Evolutionary conservation across 1,140 invertebrate genomes (phyloP).

Genomic region (Drosophila nannoptera): DNA sequence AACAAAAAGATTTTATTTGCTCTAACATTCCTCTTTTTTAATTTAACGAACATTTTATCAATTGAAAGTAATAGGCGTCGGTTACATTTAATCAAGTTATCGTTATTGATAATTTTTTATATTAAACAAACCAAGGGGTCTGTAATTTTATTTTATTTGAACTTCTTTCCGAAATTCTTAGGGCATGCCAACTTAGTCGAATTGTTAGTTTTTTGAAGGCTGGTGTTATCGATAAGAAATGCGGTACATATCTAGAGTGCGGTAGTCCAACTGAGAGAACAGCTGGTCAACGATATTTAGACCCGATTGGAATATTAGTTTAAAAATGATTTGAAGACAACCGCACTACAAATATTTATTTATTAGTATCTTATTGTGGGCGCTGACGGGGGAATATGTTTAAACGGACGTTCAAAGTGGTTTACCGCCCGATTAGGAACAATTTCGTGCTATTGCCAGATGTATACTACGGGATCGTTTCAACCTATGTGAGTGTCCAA

Average conservation of each 20-base stretch:
- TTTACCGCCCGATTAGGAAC: slow-evolving; percentile 71
- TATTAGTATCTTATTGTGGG: slow-evolving; percentile 9
- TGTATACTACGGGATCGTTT: slow-evolving; percentile 74
- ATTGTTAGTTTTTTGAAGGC: background rate
- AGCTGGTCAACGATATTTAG: slow-evolving; percentile 25
- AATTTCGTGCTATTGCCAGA: slow-evolving; percentile 73
- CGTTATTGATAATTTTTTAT: too few species aligned
- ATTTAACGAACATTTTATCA: too few species aligned
- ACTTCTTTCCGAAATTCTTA: too few species aligned
- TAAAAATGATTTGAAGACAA: slow-evolving; percentile 47
- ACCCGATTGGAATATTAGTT: slow-evolving; percentile 29
- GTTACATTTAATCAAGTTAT: too few species aligned
- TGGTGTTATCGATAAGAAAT: background rate
- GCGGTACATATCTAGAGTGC: slow-evolving; percentile 7
- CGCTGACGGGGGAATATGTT: slow-evolving; percentile 60
- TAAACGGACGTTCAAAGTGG: slow-evolving; percentile 76
- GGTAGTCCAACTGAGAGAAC: slow-evolving; percentile 24
- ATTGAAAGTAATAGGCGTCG: too few species aligned
- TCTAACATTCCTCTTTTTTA: too few species aligned
- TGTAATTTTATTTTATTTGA: background rate
- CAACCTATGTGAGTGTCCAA: slow-evolving; percentile 78
- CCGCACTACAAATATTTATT: slow-evolving; percentile 14
- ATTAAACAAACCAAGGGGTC: too few species aligned
- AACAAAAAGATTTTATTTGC: too few species aligned
- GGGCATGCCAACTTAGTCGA: background rate